Percentiles rank a stretch among this genome's conserved stretches.
Conservation (phyloP, 2,888 invertebrate species). For the Oscheius sp. region DNA sequence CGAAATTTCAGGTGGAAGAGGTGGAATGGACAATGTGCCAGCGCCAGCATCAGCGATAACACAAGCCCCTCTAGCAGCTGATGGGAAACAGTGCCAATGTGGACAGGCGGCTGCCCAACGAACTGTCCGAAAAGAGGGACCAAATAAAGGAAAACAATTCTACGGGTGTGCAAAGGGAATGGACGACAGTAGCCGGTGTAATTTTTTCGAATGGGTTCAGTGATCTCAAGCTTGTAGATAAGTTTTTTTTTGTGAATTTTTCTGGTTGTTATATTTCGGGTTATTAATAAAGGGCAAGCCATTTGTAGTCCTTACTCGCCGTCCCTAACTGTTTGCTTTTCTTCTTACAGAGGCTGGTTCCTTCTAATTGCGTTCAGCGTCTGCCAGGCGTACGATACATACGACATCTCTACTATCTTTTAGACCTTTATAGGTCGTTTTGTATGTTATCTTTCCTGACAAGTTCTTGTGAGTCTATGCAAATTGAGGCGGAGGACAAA, state of each 20-base stretch:
- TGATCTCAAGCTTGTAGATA: too few species aligned
- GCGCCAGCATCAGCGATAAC: neutral
- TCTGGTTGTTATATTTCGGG: neutral
- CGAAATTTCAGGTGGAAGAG: conserved; percentile 1
- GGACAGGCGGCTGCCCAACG: conserved; percentile 36
- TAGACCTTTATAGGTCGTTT: neutral
- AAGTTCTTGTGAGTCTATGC: too few species aligned
- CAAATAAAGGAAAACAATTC: conserved; percentile 60
- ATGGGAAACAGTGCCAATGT: conserved; percentile 18
- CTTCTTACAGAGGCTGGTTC: conserved; percentile 19
- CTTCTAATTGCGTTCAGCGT: conserved; percentile 21
- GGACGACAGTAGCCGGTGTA: conserved; percentile 44
- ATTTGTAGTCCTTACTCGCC: neutral
- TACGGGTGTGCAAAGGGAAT: conserved; percentile 50
- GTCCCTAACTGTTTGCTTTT: neutral
- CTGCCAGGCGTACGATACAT: neutral
- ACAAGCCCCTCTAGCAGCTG: neutral
- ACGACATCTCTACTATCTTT: neutral
- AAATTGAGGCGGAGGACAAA: neutral
- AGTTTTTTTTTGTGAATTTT: neutral
- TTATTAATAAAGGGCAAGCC: neutral
- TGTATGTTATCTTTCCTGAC: neutral
- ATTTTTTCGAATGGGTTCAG: conserved; percentile 57
- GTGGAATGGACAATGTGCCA: conserved; percentile 1
- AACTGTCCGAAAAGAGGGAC: conserved; percentile 56